These are phyloP conservation scores for Amazona vittata DNA, from an alignment of 2,113 vertebrate genomes.

Conservation along the genomic window DNA sequence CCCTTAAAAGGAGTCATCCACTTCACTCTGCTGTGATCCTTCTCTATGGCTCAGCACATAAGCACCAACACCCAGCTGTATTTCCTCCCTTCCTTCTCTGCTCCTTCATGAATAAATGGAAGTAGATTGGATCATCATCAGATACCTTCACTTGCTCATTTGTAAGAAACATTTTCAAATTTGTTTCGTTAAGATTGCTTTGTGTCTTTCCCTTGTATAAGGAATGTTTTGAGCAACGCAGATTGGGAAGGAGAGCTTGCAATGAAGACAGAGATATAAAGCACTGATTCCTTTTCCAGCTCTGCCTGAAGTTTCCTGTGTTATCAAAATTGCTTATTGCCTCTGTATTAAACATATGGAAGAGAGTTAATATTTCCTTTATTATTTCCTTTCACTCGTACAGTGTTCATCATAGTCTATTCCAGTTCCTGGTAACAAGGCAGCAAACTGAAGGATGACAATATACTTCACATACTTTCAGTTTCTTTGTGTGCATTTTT, in stretches of 20 bases:
- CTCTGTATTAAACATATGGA: background rate
- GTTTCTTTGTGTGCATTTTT: background rate
- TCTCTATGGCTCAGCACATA: background rate
- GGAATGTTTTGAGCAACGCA: background rate
- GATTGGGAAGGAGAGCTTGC: background rate
- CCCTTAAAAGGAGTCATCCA: background rate
- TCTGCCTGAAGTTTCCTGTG: background rate
- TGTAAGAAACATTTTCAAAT: background rate
- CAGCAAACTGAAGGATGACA: background rate
- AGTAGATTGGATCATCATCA: background rate
- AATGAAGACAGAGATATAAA: background rate
- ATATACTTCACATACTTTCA: background rate
- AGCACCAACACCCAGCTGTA: fast-evolving
- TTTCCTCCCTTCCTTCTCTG: background rate
- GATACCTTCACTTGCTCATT: background rate
- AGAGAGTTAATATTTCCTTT: background rate
- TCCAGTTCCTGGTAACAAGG: background rate
- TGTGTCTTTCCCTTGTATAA: background rate
- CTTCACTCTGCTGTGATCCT: background rate
- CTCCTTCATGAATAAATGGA: background rate
- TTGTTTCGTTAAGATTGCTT: background rate
- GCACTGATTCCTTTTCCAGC: background rate
- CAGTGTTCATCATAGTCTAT: background rate
- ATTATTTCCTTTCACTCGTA: background rate
- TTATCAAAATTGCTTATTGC: background rate